Percentiles rank a stretch among this genome's conserved stretches.
Evolutionary conservation across 2,888 invertebrate genomes (phyloP).

Genomic region (Minunthozetes semirufus): DNA sequence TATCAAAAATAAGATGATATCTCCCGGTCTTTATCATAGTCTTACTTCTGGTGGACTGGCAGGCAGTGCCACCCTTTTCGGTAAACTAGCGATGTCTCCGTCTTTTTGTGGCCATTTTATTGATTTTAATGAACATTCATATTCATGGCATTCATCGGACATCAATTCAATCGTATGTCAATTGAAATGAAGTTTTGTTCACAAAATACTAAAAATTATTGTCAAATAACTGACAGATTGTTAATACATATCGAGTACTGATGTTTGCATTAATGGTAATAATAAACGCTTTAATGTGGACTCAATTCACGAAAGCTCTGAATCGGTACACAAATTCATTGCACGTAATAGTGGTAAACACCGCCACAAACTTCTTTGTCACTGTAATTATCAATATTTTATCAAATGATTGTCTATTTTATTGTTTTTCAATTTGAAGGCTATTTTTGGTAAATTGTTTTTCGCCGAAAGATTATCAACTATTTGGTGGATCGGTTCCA

Average conservation of each 20-base stretch:
- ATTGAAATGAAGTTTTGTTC: not conserved
- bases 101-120: conserved; percentile 19
- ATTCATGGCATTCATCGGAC: not conserved
- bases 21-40: conserved; percentile 45
- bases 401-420: not conserved
- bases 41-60: conserved; percentile 49
- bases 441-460: conserved; percentile 60
- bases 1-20: not conserved
- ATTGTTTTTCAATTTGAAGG: conserved; percentile 56
- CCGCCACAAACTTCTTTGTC: conserved; percentile 51
- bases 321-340: conserved; percentile 50
- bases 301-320: conserved; percentile 51
- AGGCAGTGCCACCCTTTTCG: conserved; percentile 49
- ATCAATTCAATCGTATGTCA: not conserved
- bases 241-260: conserved; percentile 45
- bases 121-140: not conserved
- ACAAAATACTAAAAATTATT: too few species aligned
- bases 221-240: conserved; percentile 43
- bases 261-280: conserved; percentile 49
- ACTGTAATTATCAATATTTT: conserved; percentile 47
- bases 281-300: conserved; percentile 52
- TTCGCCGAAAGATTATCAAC: conserved; percentile 64
- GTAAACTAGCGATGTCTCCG: conserved; percentile 49
- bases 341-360: conserved; percentile 52
- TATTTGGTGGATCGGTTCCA: conserved; percentile 65